Conservation (phyloP, 2,113 vertebrate genomes). For the Chionomys nivalis region DNA sequence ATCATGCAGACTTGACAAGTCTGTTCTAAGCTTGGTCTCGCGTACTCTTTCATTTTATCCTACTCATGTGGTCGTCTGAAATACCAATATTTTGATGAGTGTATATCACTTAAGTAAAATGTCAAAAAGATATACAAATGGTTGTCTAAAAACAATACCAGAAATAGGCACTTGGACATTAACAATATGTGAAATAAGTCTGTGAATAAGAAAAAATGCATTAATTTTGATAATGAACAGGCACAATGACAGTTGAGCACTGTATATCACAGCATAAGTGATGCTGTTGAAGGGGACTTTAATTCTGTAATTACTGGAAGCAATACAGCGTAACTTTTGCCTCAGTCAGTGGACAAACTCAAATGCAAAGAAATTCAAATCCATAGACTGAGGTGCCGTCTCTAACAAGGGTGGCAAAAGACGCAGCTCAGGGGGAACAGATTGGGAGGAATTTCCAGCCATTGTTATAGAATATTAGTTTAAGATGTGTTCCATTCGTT, state of each 20-base stretch:
- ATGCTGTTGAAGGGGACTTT: background rate
- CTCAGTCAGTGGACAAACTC: background rate
- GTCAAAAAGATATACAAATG: background rate
- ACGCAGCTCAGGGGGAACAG: background rate
- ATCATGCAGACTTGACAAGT: background rate
- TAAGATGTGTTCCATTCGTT: background rate
- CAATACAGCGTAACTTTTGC: background rate
- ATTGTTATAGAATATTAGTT: background rate
- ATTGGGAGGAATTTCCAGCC: background rate
- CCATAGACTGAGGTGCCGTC: background rate
- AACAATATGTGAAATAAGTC: background rate
- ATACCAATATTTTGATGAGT: background rate
- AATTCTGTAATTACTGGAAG: background rate
- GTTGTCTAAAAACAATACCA: background rate
- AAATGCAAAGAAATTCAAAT: background rate
- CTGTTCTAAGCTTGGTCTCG: background rate
- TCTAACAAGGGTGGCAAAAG: background rate
- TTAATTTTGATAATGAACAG: background rate
- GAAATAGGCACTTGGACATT: background rate
- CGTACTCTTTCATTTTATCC: background rate
- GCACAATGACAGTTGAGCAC: background rate
- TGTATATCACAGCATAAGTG: background rate
- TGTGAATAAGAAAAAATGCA: background rate
- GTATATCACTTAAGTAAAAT: background rate
- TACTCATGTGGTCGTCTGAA: background rate